phyloP scores from a whole-genome alignment of 2,888 invertebrate genomes.

The Caenorhabditis doughertyi region DNA sequence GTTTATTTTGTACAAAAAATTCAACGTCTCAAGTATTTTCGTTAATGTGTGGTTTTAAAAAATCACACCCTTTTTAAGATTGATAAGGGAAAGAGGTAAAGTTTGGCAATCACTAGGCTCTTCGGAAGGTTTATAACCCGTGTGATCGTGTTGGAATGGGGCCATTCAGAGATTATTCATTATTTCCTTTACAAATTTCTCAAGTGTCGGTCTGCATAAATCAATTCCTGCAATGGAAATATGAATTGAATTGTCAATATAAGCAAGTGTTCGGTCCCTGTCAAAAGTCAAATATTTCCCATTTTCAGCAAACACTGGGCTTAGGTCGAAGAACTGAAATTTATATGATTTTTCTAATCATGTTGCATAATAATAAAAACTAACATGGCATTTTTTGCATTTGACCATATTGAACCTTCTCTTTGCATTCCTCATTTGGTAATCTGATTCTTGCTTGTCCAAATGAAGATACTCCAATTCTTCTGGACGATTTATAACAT shows the following conservation, averaged over 20 bases:
- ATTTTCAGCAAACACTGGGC: not conserved
- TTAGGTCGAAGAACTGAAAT: slow-evolving; percentile 47
- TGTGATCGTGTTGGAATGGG: not conserved
- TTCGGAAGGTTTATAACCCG: no score
- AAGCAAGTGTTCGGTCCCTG: slow-evolving; percentile 8
- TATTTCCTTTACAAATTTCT: slow-evolving; percentile 3
- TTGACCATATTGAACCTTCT: not conserved
- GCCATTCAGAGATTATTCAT: not conserved
- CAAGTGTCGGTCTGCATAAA: slow-evolving; percentile 6
- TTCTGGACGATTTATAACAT: not conserved
- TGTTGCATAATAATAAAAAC: not conserved
- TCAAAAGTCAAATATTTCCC: slow-evolving; percentile 42
- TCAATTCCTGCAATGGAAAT: slow-evolving; percentile 2
- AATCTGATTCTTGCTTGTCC: not conserved
- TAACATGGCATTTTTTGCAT: slow-evolving; percentile 14
- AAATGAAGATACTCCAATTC: not conserved
- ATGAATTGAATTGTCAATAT: slow-evolving; percentile 45
- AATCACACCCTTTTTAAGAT: no score
- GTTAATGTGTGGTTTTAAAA: no score
- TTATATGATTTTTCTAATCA: not conserved
- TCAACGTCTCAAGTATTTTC: no score
- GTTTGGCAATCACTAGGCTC: no score
- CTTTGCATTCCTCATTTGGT: not conserved
- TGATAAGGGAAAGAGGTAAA: no score
- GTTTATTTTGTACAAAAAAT: not conserved